These are phyloP conservation scores for Cerceris ruficornis DNA, from an alignment of 2,888 invertebrate genomes.

Conservation along the genomic window DNA sequence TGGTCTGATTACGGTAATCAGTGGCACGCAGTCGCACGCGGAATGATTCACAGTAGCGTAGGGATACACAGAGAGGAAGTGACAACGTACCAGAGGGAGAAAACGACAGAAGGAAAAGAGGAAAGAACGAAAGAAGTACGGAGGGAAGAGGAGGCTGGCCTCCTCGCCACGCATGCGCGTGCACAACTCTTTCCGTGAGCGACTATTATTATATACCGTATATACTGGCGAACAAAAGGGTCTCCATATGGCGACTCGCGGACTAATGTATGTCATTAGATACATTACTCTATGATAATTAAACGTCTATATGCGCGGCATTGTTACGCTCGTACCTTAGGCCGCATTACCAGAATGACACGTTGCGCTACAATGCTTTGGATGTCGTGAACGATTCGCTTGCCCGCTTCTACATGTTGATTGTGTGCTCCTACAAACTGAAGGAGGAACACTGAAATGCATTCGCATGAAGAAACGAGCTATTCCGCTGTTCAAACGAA, in stretches of 20 bases:
- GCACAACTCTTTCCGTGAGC: conserved; percentile 80
- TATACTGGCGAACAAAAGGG: conserved; percentile 78
- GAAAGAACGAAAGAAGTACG: conserved; percentile 59
- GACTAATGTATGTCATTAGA: conserved; percentile 81
- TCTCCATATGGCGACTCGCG: conserved; percentile 80
- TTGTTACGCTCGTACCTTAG: conserved; percentile 80
- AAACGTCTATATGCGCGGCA: conserved; percentile 80
- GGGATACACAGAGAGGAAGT: conserved; percentile 44
- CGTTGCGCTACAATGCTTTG: conserved; percentile 81
- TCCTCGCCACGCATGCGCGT: conserved; percentile 73
- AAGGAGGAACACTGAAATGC: too few species aligned
- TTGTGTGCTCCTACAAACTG: conserved; percentile 45
- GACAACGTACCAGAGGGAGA: conserved; percentile 13
- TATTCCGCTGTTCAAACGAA: too few species aligned
- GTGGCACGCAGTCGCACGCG: conserved; percentile 74
- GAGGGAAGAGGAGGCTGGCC: conserved; percentile 68
- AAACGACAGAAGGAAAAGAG: conserved; percentile 32
- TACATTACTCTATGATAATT: conserved; percentile 82
- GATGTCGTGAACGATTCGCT: conserved; percentile 77
- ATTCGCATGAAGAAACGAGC: too few species aligned
- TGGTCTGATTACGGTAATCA: conserved; percentile 81
- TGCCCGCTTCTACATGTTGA: conserved; percentile 58
- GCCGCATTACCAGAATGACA: conserved; percentile 81
- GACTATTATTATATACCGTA: conserved; percentile 78
- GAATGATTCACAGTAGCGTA: conserved; percentile 71